Evolutionary conservation across 2,797 vertebrate species (phyloP).

Genomic region (Mormyrus proboscirostris): DNA sequence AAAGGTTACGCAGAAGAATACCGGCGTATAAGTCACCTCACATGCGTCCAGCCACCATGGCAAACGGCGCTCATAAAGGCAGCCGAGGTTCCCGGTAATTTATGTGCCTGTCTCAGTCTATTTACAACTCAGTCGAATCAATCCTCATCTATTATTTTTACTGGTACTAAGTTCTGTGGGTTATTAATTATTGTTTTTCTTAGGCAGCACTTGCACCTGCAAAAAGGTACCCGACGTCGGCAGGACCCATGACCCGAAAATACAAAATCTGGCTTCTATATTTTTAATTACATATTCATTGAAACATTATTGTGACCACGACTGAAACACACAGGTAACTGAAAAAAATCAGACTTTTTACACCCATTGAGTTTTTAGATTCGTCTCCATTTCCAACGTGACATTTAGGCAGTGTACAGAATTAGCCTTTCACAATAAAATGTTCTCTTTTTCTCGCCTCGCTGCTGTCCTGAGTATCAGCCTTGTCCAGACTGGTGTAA

Average conservation of each 20-base stretch:
- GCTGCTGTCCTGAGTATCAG: too few relatives aligned
- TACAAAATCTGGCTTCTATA: slow-evolving; percentile 4
- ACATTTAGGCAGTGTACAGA: not conserved
- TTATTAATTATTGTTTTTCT: slow-evolving; percentile 60
- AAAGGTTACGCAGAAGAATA: slow-evolving; percentile 16
- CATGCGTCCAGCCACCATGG: not conserved
- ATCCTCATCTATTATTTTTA: slow-evolving; percentile 67
- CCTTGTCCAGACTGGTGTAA: not conserved
- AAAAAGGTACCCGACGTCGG: slow-evolving; percentile 52
- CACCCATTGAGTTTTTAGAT: not conserved
- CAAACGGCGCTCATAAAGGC: slow-evolving; percentile 51
- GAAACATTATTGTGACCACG: not conserved
- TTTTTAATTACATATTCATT: not conserved
- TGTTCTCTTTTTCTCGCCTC: not conserved
- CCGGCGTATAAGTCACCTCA: not conserved
- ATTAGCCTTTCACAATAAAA: not conserved
- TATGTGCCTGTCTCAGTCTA: slow-evolving; percentile 54
- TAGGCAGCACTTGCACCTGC: slow-evolving; percentile 62
- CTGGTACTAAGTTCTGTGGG: slow-evolving; percentile 58
- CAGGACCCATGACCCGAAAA: not conserved
- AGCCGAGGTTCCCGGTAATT: slow-evolving; percentile 51
- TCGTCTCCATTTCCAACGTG: not conserved
- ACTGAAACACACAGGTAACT: not conserved
- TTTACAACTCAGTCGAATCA: slow-evolving; percentile 61
- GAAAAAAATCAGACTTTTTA: not conserved